Base-by-base conservation (phyloP, 2,888 invertebrate genomes). In the Dryococelus australis region DNA sequence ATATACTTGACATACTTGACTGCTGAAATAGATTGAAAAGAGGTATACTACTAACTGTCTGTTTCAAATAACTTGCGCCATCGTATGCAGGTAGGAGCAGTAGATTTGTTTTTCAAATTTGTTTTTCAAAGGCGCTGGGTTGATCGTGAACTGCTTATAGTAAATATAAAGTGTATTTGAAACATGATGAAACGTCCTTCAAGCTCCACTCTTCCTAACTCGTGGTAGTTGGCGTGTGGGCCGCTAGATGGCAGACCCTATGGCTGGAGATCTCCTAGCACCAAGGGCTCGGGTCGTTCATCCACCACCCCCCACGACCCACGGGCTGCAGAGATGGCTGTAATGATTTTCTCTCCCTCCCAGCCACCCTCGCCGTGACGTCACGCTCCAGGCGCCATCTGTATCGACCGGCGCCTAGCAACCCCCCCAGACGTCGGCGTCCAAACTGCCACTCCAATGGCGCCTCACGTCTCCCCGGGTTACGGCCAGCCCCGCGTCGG, bases 281-380 rank as follows among this genome's bases (percentile, higher is more conserved):
- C 51, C 51, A 51, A 16, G 51, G 13, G 20, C 51, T 12, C 20
- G 51, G 51, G 20, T 35, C 13, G 51, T 20, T 20, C 20, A 1
- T 51, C 51, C 51, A n/a, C 65, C 65, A n/a, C 65, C 16, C 16
- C 35, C 35, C 4, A 35, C 65, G 0, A 65, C 65, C 65, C 65
- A 4, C 65, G 65, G 16, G 65, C 65, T 65, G 65, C 65, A 65
- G 65, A n/a, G 20, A 65, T 65, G 65, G 83, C 27, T 28, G 43
- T 83, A 83, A 83, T 83, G 83, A 83, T 83, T 83, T 83, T 83
- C 83, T 6, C 13, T 35, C 28, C 80, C 80, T 83, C 83, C 83
- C 65, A 2, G 16, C 6, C 8, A 1, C 65, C 16, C 65, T n/a
- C 47, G 8, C 43, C 10, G 83, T 83, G 83, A 83, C 83, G 83